Evolutionary conservation across 2,888 invertebrate genomes (phyloP), one percentile per base, ranked within the genome.

Genomic region (Ecdyonurus torrentis): DNA sequence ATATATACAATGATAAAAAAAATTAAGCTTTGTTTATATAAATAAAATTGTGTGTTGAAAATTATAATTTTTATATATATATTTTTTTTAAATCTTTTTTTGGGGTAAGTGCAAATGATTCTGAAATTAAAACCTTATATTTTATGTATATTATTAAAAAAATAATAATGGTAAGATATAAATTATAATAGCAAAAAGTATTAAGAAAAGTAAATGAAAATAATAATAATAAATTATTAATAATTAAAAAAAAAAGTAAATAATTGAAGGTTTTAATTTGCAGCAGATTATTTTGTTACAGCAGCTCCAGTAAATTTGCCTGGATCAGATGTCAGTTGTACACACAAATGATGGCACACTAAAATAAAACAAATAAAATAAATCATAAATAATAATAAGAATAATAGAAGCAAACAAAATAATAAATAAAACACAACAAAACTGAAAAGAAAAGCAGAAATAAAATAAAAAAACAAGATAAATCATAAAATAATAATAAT

Each of bases 341-440:
- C 65, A 63, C 65, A 64, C 66, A 68, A 66, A 67, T 50, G 63
- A 64, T 37, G 37, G 15, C 37, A 37, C 37, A 37, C 61, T 52
- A 58, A 61, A 58, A 64, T 37, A 66, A 61, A 60, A 55, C 53
- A 65, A 20, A 68, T 58, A 59, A 59, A 37, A 59, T 58, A 58
- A 61, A 37, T 61, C 61, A 52, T 60, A 60, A 63, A 61, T 66
- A 65, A 66, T 65, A 65, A 65, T 63, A 61, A 65, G 50, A 68
- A 61, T 64, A 59, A 65, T 62, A 70, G 68, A 70, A 69, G 67
- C 67, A 68, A 70, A 52, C 61, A 65, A 52, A 63, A 67, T 65
- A 67, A 68, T 68, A 66, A 68, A 68, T 59, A 65, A 60, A 63
- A 65, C 25, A 65, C 64, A 65, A 64, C 60, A 67, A 62, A 65